A percentile compares a stretch with the other conserved stretches of the same genome.
Evolutionary conservation across 2,888 invertebrate species (phyloP).

Genomic region (Cistogaster globosa): DNA sequence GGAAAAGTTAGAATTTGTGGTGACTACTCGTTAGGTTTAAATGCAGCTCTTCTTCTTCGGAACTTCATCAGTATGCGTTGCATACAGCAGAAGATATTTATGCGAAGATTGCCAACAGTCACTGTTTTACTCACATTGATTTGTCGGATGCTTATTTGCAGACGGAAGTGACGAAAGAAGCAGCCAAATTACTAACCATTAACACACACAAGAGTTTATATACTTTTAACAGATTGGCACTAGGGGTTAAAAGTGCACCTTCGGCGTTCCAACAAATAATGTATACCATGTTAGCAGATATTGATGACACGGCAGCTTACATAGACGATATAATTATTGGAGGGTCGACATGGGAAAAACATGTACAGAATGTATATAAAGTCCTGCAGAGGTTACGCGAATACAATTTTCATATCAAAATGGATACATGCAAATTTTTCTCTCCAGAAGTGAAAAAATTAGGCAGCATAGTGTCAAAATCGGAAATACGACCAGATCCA

Average conservation of each 20-base stretch:
- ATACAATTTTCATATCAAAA: conserved; percentile 12
- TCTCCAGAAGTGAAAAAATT: conserved; percentile 11
- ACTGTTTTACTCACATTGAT: conserved; percentile 41
- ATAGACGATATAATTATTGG: conserved; percentile 24
- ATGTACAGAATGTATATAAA: neutral
- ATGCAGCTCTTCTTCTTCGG: neutral
- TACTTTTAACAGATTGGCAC: conserved; percentile 24
- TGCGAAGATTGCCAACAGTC: conserved; percentile 14
- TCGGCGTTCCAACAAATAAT: conserved; percentile 35
- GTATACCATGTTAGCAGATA: conserved; percentile 24
- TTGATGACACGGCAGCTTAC: conserved; percentile 24
- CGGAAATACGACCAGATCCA: conserved; percentile 17
- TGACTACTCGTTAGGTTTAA: conserved; percentile 32
- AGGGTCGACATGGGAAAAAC: conserved; percentile 7
- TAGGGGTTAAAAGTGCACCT: conserved; percentile 23
- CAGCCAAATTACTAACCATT: conserved; percentile 11
- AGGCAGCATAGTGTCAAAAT: neutral
- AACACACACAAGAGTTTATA: conserved; percentile 38
- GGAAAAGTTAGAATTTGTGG: conserved; percentile 22
- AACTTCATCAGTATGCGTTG: conserved; percentile 30
- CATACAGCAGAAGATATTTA: conserved; percentile 25
- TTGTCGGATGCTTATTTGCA: conserved; percentile 34
- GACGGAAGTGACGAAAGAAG: conserved; percentile 13
- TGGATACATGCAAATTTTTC: conserved; percentile 39
- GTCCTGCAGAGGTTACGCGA: conserved; percentile 5